Conservation (phyloP, 2,113 vertebrate species). For the Odontophorus gujanensis region DNA sequence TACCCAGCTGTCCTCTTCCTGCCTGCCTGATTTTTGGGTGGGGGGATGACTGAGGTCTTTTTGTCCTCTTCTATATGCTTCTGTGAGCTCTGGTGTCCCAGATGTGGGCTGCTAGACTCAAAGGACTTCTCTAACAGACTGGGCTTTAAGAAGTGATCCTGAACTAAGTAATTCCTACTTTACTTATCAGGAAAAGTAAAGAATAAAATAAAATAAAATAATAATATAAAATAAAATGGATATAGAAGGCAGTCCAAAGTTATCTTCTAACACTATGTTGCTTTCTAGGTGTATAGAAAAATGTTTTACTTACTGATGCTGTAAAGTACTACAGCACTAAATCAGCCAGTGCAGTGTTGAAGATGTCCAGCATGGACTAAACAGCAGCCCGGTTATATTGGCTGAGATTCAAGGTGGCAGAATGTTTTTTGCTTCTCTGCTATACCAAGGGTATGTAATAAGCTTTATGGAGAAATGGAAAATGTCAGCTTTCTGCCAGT, state of each 20-base stretch:
- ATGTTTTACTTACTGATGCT: background rate
- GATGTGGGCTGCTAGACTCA: background rate
- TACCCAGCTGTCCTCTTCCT: background rate
- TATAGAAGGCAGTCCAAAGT: background rate
- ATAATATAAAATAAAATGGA: no score
- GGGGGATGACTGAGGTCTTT: background rate
- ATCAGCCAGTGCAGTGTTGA: background rate
- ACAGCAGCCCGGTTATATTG: background rate
- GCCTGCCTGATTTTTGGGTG: background rate
- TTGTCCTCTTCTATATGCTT: background rate
- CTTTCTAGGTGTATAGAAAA: background rate
- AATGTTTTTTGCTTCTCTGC: background rate
- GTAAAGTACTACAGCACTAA: background rate
- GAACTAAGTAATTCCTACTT: background rate
- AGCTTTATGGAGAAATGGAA: conserved; percentile 1
- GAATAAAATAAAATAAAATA: no score
- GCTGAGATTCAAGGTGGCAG: conserved; percentile 3
- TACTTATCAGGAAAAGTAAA: accelerated
- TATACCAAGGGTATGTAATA: background rate
- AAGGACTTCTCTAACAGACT: background rate
- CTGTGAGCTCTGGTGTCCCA: background rate
- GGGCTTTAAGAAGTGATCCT: background rate
- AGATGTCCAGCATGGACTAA: background rate
- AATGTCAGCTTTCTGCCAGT: background rate
- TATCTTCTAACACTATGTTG: background rate